These are phyloP conservation scores for Heliangelus exortis DNA, from an alignment of 2,797 vertebrate genomes.

Conservation along the genomic window DNA sequence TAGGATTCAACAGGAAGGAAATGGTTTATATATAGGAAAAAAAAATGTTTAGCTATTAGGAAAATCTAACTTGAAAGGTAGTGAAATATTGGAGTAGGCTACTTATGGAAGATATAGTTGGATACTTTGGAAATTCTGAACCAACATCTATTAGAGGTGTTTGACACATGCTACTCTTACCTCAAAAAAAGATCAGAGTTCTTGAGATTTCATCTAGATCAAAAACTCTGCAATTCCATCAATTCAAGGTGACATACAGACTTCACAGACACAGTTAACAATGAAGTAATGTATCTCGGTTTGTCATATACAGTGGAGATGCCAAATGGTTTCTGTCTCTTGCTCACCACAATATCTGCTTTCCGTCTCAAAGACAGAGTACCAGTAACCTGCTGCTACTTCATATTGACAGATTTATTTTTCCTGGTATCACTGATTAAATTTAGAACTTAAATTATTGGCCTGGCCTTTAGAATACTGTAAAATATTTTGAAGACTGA, in stretches of 20 bases:
- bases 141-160: neutral
- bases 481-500: neutral
- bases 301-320: neutral
- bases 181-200: neutral
- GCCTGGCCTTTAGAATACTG: neutral
- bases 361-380: neutral
- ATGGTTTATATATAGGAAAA: neutral
- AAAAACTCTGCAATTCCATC: neutral
- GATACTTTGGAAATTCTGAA: neutral
- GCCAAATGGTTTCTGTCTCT: neutral
- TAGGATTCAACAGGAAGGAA: neutral
- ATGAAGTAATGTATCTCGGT: neutral
- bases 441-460: neutral
- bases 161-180: neutral
- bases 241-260: neutral
- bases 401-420: neutral
- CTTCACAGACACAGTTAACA: neutral
- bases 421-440: neutral
- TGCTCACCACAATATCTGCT: neutral
- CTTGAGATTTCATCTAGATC: neutral
- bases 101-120: rapidly evolving
- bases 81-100: neutral
- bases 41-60: neutral
- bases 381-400: neutral
- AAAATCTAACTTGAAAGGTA: neutral